These are phyloP conservation scores for Channa striata DNA, from an alignment of 2,797 vertebrate species.

Conservation along the genomic window DNA sequence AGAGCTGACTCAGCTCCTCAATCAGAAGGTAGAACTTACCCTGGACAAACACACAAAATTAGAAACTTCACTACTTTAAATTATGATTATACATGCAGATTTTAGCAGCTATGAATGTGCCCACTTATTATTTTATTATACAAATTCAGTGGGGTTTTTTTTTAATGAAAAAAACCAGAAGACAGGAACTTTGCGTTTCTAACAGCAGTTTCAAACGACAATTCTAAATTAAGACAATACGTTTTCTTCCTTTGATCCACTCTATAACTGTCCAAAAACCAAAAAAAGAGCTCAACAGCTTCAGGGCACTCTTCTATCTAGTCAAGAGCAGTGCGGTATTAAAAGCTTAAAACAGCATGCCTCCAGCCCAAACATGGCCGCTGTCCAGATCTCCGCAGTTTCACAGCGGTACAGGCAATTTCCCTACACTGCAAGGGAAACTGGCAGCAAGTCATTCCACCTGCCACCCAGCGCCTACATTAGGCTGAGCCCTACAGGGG, in stretches of 20 bases:
- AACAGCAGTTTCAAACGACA: constrained; percentile 5
- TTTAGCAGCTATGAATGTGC: neutral
- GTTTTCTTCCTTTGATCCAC: constrained; percentile 50
- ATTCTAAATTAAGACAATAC: constrained; percentile 21
- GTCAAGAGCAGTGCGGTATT: constrained; percentile 76
- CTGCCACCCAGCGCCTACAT: constrained; percentile 79
- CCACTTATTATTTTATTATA: neutral
- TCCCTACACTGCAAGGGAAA: constrained; percentile 78
- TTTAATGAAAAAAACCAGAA: constrained; percentile 1
- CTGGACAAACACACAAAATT: constrained; percentile 75
- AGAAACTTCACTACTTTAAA: neutral
- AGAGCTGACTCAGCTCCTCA: constrained; percentile 98
- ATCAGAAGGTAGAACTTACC: constrained; percentile 97
- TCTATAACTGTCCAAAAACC: constrained; percentile 40
- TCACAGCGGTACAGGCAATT: constrained; percentile 78
- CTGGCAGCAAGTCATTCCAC: constrained; percentile 81
- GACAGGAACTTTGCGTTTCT: neutral
- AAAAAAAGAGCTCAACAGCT: constrained; percentile 54
- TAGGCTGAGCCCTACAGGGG: constrained; percentile 66
- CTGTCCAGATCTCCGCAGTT: constrained; percentile 74
- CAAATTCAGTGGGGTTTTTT: neutral
- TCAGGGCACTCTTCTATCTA: constrained; percentile 75
- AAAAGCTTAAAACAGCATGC: constrained; percentile 80
- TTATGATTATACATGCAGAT: neutral
- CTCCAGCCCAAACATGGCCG: constrained; percentile 78